Evolutionary conservation across 1,140 invertebrate genomes (phyloP), one percentile per base, ranked within the genome.

Genomic region (Megathymus violae): DNA sequence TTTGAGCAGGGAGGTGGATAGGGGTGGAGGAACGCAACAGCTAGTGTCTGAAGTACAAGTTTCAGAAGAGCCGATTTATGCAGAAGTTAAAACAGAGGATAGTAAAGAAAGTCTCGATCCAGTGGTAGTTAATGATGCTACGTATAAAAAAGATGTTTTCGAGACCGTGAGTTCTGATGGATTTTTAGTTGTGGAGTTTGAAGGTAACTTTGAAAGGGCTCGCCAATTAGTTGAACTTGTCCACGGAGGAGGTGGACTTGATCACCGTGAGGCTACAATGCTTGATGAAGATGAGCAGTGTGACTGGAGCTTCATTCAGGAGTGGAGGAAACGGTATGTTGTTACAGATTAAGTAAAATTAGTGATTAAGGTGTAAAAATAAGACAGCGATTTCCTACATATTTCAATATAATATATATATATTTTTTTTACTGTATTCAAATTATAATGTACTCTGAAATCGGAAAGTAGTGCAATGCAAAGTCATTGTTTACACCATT

Each of bases 231-330:
- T 94, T 61, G 91, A 93, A 50, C 84, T 92, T 19, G 87, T 92
- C 34, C 85, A 92, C 78, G 89, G 93, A 76, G 62, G 85, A 52
- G 80, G 92, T 80, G 65, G 85, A 46, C 52, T 87, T 71, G 88
- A 88, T n/a, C 85, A 89, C 14, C 83, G 87, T 64, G 91, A 92
- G 62, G 84, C 85, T 46, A 88, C 80, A 0, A 72, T 89, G 34
- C 68, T 89, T 17, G 87, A 91, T 41, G 82, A 86, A n/a, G 88
- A 93, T 52, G 92, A 93, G 25, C 92, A 93, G 54, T 89, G 89
- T 63, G 94, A 95, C 82, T 95, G 94, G 94, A 95, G 94, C 74
- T 95, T 95, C 79, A 94, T 95, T 34, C 94, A 95, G 86, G 93
- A 94, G 70, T 95, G 94, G 94, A 88, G 94, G 71, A 93, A 93